Evolutionary conservation across 2,797 vertebrate genomes (phyloP), one percentile per base, ranked within the genome.

Genomic region (Siniperca scherzeri): DNA sequence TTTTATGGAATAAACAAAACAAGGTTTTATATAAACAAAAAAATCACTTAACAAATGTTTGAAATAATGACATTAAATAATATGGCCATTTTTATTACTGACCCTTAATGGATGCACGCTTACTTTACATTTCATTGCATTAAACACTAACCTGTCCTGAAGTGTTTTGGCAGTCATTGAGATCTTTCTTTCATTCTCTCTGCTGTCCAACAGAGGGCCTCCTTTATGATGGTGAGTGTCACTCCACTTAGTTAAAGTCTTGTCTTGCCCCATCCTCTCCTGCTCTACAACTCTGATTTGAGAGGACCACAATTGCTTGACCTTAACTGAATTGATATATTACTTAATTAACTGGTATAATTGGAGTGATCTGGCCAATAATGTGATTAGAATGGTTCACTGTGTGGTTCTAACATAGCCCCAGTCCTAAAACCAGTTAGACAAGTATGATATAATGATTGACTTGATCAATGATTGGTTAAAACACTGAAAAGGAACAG

Each of bases 161-260:
- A 9, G 7, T 74, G 10, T 65, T 76, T 42, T 33, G 10, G n/a
- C 8, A 7, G 2, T 64, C 5, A 21, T 6, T 9, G 5, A 11
- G 1, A 8, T 22, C 17, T 59, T 36, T 46, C 27, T 71, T 73
- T 53, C 3, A 0, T 78, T 53, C 22, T 46, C 10, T 16, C 27
- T 52, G 9, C 7, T 90, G 68, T 79, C 90, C 92, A 91, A 73
- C 62, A 93, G 89, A 84, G 82, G 88, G 84, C 76, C 16, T 75
- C 70, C 38, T 83, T 81, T 6, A 22, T 56, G 30, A 44, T 46
- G 19, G 8, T 50, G 8, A 62, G 8, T 14, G 16, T 65, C 16
- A 52, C 11, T 60, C 2, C 17, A 44, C 25, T 48, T 16, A 21
- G 7, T 42, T 5, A 7, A 33, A 33, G 8, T 60, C 30, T 38